Percentiles rank a stretch among this genome's conserved stretches.
Evolutionary conservation across 2,113 vertebrate species (phyloP).

Genomic region (Noctilio leporinus): DNA sequence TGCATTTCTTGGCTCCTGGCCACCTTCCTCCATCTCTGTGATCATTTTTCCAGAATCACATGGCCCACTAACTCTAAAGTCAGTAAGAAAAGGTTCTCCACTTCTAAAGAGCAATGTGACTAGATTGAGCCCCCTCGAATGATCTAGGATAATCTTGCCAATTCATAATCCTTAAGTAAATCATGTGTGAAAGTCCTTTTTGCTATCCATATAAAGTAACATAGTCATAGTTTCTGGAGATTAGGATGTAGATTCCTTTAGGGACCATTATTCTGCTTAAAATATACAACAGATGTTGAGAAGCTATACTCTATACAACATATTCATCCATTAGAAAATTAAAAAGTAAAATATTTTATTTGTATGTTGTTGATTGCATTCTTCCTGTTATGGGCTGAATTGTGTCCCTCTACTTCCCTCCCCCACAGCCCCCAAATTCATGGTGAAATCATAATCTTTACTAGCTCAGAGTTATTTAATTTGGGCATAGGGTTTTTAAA

Average conservation of each 20-base stretch:
- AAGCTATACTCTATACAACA: not conserved
- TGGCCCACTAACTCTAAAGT: not conserved
- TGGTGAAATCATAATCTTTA: not conserved
- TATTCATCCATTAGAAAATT: not conserved
- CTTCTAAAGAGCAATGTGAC: not conserved
- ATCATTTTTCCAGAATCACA: not conserved
- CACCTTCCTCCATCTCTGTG: not conserved
- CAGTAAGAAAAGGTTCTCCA: not conserved
- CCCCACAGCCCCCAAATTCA: not conserved
- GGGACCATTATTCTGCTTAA: not conserved
- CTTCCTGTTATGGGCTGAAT: not conserved
- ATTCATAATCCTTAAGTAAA: not conserved
- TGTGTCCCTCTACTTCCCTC: not conserved
- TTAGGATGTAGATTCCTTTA: not conserved
- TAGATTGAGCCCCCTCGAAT: not conserved
- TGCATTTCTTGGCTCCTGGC: not conserved
- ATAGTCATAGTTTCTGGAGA: not conserved
- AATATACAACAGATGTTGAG: not conserved
- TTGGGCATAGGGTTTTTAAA: not conserved
- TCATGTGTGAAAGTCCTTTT: not conserved
- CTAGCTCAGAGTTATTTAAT: not conserved
- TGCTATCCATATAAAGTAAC: not conserved
- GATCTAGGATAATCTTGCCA: not conserved
- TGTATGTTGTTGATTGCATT: not conserved
- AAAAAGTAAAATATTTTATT: not conserved